Base-by-base conservation (phyloP, 2,888 invertebrate genomes). In the Vesta saturnalis region DNA sequence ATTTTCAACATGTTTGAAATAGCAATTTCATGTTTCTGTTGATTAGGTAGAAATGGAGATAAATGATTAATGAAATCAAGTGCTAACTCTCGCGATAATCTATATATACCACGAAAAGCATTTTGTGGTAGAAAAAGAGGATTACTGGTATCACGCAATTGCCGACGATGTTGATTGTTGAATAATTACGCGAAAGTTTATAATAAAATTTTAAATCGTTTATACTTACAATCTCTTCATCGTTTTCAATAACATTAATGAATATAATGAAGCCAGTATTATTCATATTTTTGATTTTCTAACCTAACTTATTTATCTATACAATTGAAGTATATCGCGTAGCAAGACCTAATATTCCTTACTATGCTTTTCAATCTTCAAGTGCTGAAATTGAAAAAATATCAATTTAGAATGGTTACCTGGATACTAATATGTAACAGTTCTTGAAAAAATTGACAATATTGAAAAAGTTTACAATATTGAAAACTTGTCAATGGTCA, bases 261-360 rank as follows among this genome's bases (percentile, higher is more conserved):
- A 49, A 49, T 18, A 49, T 15, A 49, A 49, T 14, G 5, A 18
- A 15, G 4, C 18, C 47, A 18, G 43, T 3, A n/a, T 49, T 49
- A 49, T 49, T 49, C 47, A 49, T 49, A 39, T 10, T 4, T 8
- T 3, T 1, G 10, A 3, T 15, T 14, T 49, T 49, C 1, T 3
- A 49, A 49, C 47, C 47, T 49, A 49, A n/a, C n/a, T 43, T 43
- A 5, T 23, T 15, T 16, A 49, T n/a, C n/a, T 49, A 49, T 46
- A 14, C 46, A 46, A 46, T 46, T 46, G 46, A 46, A 46, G 12
- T 46, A 46, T 14, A 46, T 14, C 10, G 10, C 5, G 30, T 10
- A 30, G 10, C 10, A 10, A 30, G 5, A 5, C 12, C 3, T 15
- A 49, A 16, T 49, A 15, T 49, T 15, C 8, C 5, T 49, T 49